phyloP scores from a whole-genome alignment of 2,797 vertebrate genomes.

The Enteromius afrohamiltoni region DNA sequence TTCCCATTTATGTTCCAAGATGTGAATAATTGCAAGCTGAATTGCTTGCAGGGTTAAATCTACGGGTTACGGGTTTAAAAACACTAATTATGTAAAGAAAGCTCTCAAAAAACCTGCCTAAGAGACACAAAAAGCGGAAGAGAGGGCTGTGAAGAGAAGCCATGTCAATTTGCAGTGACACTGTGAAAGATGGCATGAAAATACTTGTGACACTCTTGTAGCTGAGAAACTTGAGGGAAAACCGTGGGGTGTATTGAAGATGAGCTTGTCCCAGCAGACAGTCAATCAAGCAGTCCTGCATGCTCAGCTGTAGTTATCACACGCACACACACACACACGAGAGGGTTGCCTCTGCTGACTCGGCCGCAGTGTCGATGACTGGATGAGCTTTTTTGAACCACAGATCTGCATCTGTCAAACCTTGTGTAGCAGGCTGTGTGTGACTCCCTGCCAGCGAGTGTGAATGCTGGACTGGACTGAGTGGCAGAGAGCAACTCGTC shows the following conservation, averaged over 20 bases:
- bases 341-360: constrained; percentile 31
- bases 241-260: constrained; percentile 2
- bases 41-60: neutral
- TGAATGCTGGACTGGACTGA: neutral
- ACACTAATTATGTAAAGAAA: neutral
- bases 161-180: constrained; percentile 18
- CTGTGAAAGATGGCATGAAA: constrained; percentile 41
- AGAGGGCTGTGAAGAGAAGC: neutral
- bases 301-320: constrained; percentile 39
- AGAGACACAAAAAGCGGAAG: constrained; percentile 14
- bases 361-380: constrained; percentile 19
- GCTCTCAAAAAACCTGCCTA: neutral
- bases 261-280: constrained; percentile 23
- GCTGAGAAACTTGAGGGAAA: constrained; percentile 35
- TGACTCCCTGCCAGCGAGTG: neutral
- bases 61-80: neutral
- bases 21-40: neutral
- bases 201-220: constrained; percentile 36
- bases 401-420: constrained; percentile 34
- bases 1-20: neutral
- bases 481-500: neutral
- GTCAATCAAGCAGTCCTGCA: constrained; percentile 41
- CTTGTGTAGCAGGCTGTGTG: neutral
- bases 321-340: constrained; percentile 1
- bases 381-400: constrained; percentile 23